Percentiles rank a stretch among this genome's conserved stretches.
These are phyloP conservation scores for Vollenhovia emeryi DNA, from an alignment of 1,140 invertebrate species.

Conservation along the genomic window DNA sequence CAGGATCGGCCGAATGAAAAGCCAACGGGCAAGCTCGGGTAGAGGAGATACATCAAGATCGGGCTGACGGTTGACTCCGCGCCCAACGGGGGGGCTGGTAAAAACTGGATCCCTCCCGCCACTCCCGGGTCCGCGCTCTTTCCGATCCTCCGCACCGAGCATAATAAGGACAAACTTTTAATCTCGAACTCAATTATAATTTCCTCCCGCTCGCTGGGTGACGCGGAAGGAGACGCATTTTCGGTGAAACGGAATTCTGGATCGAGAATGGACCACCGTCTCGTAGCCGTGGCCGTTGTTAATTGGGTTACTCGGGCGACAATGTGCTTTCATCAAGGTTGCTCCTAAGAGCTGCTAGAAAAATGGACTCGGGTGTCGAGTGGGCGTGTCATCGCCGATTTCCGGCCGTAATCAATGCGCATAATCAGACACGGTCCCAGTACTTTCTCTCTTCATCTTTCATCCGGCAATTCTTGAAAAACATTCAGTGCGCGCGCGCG, in stretches of 20 bases:
- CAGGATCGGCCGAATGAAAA: slow-evolving; percentile 76
- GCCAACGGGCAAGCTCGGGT: slow-evolving; percentile 76
- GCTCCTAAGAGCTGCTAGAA: neutral
- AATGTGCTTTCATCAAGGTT: neutral
- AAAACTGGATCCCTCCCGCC: slow-evolving; percentile 82
- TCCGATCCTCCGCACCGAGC: slow-evolving; percentile 73
- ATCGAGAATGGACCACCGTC: slow-evolving; percentile 80
- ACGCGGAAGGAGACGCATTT: slow-evolving; percentile 40
- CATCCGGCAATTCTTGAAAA: slow-evolving; percentile 24
- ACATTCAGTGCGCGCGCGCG: slow-evolving; percentile 23
- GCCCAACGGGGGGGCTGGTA: slow-evolving; percentile 73
- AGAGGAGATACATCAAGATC: slow-evolving; percentile 82
- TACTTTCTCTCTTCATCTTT: neutral
- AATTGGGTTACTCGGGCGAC: neutral
- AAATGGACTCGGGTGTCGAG: slow-evolving; percentile 25
- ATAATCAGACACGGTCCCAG: slow-evolving; percentile 73
- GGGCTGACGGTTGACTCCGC: slow-evolving; percentile 80
- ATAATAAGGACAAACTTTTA: slow-evolving; percentile 83
- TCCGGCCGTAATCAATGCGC: slow-evolving; percentile 61
- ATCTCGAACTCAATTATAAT: slow-evolving; percentile 82
- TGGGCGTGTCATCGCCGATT: slow-evolving; percentile 65
- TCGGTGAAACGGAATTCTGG: slow-evolving; percentile 34
- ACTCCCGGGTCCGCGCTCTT: slow-evolving; percentile 59
- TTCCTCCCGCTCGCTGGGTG: slow-evolving; percentile 71
- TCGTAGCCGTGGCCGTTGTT: slow-evolving; percentile 13